Base-by-base conservation (phyloP, 2,797 vertebrate species). In the Coendou prehensilis region DNA sequence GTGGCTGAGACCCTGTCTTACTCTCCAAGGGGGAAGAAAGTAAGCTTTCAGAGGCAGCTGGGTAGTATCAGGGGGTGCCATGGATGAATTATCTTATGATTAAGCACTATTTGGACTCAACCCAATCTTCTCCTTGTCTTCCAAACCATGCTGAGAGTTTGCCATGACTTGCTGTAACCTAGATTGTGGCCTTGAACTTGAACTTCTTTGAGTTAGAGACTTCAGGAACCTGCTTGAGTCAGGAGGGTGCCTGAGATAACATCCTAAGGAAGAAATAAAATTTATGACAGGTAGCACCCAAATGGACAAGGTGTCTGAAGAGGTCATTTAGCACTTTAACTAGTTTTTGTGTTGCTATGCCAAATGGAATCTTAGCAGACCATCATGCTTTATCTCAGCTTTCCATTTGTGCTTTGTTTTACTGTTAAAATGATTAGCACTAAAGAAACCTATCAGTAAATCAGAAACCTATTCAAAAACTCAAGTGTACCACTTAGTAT, bases 381-480 rank as follows among this genome's bases (percentile, higher is more conserved):
- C 1, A 0, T 41, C 18, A 13, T 1, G 28, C 79, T 96, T 98
- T 97, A 97, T 97, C 97, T 97, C 23, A 56, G 52, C 69, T 82
- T 94, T 87, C 87, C 97, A 97, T 91, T 95, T 86, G 87, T 56
- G 64, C 79, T 91, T 97, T 97, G 96, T 97, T 97, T 93, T 83
- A 78, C 33, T 95, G 93, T 96, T 84, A 91, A 87, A 87, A 82
- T 97, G 94, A 96, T 96, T 96, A 97, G 87, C 95, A 91, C 82
- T 91, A 71, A 82, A 89, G 50, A 95, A 80, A 92, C 84, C 89
- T 94, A 92, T 95, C 94, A 94, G 95, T 89, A 93, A 92, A 96
- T 96, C 93, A 92, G 94, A 97, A 93, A 71, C 85, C 95, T 96
- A 97, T 97, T 97, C 79, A 97, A 93, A 96, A 96, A 82, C 84